Percentiles rank a stretch among this genome's conserved stretches.
Conservation (phyloP, 1,140 invertebrate genomes). For the Drosophila carrolli region DNA sequence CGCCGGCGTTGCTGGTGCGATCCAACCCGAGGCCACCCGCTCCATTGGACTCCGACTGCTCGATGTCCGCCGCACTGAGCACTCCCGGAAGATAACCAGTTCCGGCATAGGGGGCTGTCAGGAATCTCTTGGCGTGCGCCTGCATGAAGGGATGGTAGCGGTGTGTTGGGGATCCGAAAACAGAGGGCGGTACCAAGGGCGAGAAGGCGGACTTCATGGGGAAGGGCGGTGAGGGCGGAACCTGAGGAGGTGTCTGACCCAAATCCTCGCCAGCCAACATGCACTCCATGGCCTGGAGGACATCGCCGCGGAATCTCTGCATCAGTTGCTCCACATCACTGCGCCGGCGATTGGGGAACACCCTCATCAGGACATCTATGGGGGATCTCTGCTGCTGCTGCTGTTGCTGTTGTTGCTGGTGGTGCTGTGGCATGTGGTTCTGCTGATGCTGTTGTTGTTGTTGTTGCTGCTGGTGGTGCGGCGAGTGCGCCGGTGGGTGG, state of each 20-base stretch:
- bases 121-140: constrained; percentile 88
- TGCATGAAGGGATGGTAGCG: constrained; percentile 84
- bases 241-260: constrained; percentile 68
- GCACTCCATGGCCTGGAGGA: constrained; percentile 95
- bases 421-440: constrained; percentile 72
- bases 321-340: constrained; percentile 93
- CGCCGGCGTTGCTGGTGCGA: constrained; percentile 59
- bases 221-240: constrained; percentile 84
- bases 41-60: constrained; percentile 80
- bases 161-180: constrained; percentile 85
- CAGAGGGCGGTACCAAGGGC: constrained; percentile 87
- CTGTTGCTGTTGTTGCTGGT: constrained; percentile 48
- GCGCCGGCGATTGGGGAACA: constrained; percentile 93
- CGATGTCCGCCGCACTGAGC: constrained; percentile 87
- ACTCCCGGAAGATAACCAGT: constrained; percentile 92
- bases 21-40: constrained; percentile 51
- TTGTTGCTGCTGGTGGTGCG: constrained; percentile 46
- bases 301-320: constrained; percentile 92
- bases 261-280: constrained; percentile 89
- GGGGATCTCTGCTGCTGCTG: constrained; percentile 87
- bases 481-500: constrained; percentile 62
- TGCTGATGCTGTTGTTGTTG: constrained; percentile 73
- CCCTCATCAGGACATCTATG: constrained; percentile 90
- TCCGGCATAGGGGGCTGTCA: constrained; percentile 91
- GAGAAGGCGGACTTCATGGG: constrained; percentile 90